Percentiles rank a stretch among this genome's conserved stretches.
These are phyloP conservation scores for Pelecanus crispus DNA, from an alignment of 2,113 vertebrate genomes.

Conservation along the genomic window DNA sequence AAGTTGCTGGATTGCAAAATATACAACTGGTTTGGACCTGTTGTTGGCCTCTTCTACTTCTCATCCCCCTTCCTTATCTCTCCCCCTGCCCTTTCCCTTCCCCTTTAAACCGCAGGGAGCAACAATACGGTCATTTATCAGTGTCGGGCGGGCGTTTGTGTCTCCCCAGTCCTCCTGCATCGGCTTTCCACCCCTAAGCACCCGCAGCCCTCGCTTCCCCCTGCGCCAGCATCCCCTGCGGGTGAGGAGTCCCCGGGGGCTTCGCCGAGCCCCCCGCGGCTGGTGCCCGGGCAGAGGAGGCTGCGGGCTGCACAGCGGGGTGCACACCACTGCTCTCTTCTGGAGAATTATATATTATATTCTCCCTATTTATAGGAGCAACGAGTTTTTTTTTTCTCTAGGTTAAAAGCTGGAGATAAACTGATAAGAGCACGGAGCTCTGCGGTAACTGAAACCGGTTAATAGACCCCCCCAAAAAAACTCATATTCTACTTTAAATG, in stretches of 20 bases:
- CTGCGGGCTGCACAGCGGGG: background rate
- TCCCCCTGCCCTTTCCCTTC: constrained; percentile 36
- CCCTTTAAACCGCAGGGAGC: constrained; percentile 7
- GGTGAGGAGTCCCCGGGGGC: background rate
- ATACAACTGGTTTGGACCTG: background rate
- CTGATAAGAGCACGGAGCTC: background rate
- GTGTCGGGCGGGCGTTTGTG: background rate
- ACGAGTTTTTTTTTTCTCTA: background rate
- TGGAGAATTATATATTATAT: background rate
- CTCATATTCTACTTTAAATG: background rate
- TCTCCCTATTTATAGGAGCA: background rate
- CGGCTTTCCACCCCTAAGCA: background rate
- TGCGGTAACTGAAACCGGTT: background rate
- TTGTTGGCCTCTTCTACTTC: background rate
- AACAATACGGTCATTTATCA: background rate
- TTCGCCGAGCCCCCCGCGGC: rapidly evolving
- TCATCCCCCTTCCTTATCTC: constrained; percentile 39
- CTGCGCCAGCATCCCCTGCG: rapidly evolving
- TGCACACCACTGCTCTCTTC: constrained; percentile 54
- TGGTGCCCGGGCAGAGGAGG: background rate
- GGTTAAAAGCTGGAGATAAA: background rate
- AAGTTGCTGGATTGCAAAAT: background rate
- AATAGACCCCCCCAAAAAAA: background rate
- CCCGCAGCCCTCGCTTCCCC: background rate
- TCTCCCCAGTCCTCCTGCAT: background rate